Conservation (phyloP, 1,140 invertebrate species). For the Aphaenogaster rudis region DNA sequence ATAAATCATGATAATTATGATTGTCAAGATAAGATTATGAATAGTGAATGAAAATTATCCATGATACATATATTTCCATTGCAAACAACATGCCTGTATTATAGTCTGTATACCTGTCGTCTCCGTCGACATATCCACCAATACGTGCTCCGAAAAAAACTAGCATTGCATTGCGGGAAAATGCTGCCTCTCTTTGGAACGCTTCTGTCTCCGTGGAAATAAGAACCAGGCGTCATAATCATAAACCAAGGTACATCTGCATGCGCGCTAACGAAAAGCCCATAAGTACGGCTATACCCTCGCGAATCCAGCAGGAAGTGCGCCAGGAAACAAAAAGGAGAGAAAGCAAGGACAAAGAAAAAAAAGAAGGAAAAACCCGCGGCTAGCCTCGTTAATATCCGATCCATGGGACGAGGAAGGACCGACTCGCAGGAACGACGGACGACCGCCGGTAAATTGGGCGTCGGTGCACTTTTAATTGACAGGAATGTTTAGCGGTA, state of each 20-base stretch:
- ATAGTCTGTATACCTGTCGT: not conserved
- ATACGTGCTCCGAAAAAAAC: constrained; percentile 7
- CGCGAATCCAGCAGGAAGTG: constrained; percentile 36
- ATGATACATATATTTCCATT: not conserved
- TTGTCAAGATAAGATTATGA: constrained; percentile 1
- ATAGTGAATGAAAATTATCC: not conserved
- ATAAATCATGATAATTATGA: not conserved
- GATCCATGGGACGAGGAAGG: not conserved
- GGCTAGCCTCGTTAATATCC: constrained; percentile 47
- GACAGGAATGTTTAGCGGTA: constrained; percentile 87
- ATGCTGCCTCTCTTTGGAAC: constrained; percentile 5
- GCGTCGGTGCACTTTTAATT: constrained; percentile 84
- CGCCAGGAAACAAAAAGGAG: constrained; percentile 18
- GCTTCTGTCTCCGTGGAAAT: constrained; percentile 39
- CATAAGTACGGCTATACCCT: constrained; percentile 46
- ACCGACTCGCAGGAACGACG: constrained; percentile 49
- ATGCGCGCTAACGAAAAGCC: constrained; percentile 63
- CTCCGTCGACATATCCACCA: not conserved
- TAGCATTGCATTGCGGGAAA: constrained; percentile 10
- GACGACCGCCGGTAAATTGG: constrained; percentile 82
- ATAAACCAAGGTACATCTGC: constrained; percentile 60
- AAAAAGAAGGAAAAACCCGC: not conserved
- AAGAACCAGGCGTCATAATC: constrained; percentile 43
- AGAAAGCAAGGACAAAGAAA: not conserved
- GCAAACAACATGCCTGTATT: not conserved